These are phyloP conservation scores for Macrosoma leucophasiata DNA, from an alignment of 2,888 invertebrate species.

Conservation along the genomic window DNA sequence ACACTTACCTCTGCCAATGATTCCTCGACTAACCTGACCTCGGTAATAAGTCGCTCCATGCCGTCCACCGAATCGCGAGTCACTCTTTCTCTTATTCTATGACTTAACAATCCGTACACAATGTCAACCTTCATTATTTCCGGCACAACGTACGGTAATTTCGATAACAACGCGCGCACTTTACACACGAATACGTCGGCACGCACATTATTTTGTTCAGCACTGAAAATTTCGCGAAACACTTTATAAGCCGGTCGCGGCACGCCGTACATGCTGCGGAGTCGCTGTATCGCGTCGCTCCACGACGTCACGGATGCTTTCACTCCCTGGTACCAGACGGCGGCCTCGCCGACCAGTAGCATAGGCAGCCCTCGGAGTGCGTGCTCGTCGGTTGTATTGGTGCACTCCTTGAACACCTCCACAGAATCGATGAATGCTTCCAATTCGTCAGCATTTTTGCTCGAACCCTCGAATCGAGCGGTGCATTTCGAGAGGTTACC, in stretches of 20 bases:
- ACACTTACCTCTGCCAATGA: no score
- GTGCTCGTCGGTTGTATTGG: constrained; percentile 33
- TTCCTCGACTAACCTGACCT: no score
- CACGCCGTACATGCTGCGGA: constrained; percentile 13
- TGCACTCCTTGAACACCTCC: constrained; percentile 32
- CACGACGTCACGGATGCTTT: constrained; percentile 10
- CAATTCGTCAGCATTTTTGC: neutral
- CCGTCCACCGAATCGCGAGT: no score
- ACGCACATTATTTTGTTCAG: constrained; percentile 11
- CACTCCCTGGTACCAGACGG: constrained; percentile 22
- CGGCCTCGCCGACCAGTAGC: constrained; percentile 18
- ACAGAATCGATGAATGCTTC: neutral
- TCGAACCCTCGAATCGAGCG: neutral
- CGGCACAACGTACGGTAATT: constrained; percentile 10
- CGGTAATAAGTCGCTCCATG: no score
- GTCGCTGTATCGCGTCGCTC: constrained; percentile 9
- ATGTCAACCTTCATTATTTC: constrained; percentile 20
- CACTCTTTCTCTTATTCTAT: constrained; percentile 18
- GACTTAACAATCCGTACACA: constrained; percentile 18
- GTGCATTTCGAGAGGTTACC: constrained; percentile 2
- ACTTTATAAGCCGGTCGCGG: constrained; percentile 14
- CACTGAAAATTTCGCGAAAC: constrained; percentile 15
- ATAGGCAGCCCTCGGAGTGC: constrained; percentile 22
- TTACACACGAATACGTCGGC: constrained; percentile 17
- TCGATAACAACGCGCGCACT: constrained; percentile 14